Conservation (phyloP, 2,797 vertebrate species). For the Labeo calbasu region DNA sequence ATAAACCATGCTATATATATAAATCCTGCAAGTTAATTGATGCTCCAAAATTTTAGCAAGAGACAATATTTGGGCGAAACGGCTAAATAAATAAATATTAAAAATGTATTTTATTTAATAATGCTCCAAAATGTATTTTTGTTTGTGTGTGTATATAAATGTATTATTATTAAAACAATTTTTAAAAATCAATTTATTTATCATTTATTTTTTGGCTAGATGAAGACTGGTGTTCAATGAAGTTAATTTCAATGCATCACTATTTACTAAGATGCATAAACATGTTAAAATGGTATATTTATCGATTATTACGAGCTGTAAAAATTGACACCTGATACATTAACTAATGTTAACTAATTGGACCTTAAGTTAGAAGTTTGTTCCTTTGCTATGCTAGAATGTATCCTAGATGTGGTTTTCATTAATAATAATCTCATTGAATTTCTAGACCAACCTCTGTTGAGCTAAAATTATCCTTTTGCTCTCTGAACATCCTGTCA, state of each 20-base stretch:
- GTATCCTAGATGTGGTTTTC: background rate
- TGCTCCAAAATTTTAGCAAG: background rate
- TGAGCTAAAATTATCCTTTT: constrained; percentile 40
- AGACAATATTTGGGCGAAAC: background rate
- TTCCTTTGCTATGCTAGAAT: background rate
- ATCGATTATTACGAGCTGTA: background rate
- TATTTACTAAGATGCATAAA: background rate
- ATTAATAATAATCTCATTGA: constrained; percentile 15
- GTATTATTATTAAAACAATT: too few species aligned
- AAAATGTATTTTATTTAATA: too few species aligned
- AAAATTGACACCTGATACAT: background rate
- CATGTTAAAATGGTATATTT: background rate
- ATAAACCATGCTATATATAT: too few species aligned
- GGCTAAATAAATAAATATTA: too few species aligned
- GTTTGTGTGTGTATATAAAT: too few species aligned
- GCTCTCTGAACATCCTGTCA: constrained; percentile 31
- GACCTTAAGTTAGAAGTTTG: background rate
- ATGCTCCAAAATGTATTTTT: too few species aligned
- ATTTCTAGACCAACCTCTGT: constrained; percentile 3
- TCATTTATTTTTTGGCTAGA: background rate
- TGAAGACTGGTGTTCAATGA: background rate
- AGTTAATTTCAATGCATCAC: background rate
- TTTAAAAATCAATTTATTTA: too few species aligned
- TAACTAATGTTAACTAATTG: background rate
- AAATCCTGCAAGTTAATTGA: too few species aligned